These are phyloP conservation scores for Homarus gammarus DNA, from an alignment of 2,888 invertebrate species.

Conservation along the genomic window DNA sequence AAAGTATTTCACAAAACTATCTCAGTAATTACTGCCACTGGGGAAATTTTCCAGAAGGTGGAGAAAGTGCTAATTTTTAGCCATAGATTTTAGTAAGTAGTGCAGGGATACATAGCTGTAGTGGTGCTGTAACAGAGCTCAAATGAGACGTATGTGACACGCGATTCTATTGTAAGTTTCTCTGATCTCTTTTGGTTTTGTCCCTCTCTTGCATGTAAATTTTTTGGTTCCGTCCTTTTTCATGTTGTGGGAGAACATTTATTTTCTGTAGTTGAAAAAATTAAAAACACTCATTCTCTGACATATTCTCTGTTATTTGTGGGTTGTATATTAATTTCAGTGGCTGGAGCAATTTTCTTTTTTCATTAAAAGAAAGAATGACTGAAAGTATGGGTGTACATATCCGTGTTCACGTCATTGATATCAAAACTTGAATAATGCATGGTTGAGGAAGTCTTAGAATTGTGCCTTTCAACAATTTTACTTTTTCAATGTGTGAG, in stretches of 20 bases:
- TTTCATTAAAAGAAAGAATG: not conserved
- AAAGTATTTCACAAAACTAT: too few species aligned
- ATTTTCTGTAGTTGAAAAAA: not conserved
- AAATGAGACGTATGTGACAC: not conserved
- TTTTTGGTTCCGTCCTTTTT: not conserved
- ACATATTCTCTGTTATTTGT: not conserved
- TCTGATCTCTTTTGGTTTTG: not conserved
- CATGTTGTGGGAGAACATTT: not conserved
- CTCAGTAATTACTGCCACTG: not conserved
- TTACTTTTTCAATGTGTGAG: not conserved
- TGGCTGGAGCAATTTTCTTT: slow-evolving; percentile 3
- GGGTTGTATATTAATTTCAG: slow-evolving; percentile 25
- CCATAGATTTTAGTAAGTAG: not conserved
- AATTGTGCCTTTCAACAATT: slow-evolving; percentile 10
- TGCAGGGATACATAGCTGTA: not conserved
- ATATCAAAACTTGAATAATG: not conserved
- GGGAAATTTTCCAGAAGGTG: not conserved
- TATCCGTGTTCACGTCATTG: not conserved
- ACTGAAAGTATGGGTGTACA: slow-evolving; percentile 7
- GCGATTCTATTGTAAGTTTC: not conserved
- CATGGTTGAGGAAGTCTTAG: not conserved
- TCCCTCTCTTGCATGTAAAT: slow-evolving; percentile 17
- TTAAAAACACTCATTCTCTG: not conserved
- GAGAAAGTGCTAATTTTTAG: slow-evolving; percentile 11
- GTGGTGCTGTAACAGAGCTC: not conserved